Percentiles rank a stretch among this genome's conserved stretches.
Evolutionary conservation across 1,140 invertebrate genomes (phyloP).

Genomic region (Heterodera schachtii): DNA sequence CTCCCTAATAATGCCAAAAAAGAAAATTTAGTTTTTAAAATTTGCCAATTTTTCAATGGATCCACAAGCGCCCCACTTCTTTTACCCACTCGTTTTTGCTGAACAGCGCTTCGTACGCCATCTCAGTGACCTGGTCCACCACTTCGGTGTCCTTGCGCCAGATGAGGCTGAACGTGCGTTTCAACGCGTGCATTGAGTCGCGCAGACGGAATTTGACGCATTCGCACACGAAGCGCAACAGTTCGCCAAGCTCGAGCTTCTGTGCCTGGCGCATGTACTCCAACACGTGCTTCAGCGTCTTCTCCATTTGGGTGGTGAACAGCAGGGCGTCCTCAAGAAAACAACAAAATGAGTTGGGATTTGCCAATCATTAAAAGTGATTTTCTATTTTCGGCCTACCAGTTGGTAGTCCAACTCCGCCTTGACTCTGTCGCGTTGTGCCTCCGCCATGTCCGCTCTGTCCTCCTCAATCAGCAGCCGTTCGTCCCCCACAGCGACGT

Average conservation of each 20-base stretch:
- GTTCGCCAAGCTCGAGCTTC: slow-evolving; percentile 29
- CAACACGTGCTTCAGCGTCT: slow-evolving; percentile 22
- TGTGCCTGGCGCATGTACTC: slow-evolving; percentile 12
- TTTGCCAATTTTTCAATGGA: too few species aligned
- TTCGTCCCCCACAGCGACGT: slow-evolving; percentile 5
- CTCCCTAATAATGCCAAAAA: neutral
- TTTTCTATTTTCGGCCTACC: neutral
- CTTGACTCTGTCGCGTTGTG: neutral
- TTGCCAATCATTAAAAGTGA: neutral
- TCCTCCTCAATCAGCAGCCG: slow-evolving; percentile 34
- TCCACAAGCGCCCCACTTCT: too few species aligned
- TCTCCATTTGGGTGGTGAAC: slow-evolving; percentile 38
- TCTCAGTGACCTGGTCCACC: slow-evolving; percentile 23
- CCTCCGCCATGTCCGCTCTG: slow-evolving; percentile 25
- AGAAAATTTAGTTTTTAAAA: too few species aligned
- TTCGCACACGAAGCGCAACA: slow-evolving; percentile 43
- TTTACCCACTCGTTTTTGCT: slow-evolving; percentile 31
- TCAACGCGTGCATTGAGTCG: slow-evolving; percentile 17
- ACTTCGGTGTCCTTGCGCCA: slow-evolving; percentile 30
- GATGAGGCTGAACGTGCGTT: slow-evolving; percentile 37
- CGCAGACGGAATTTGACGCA: slow-evolving; percentile 37
- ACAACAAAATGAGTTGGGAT: neutral
- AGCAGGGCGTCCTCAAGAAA: slow-evolving; percentile 36
- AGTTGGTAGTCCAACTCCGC: slow-evolving; percentile 14
- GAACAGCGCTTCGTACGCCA: slow-evolving; percentile 33